Evolutionary conservation across 2,888 invertebrate genomes (phyloP), one percentile per base, ranked within the genome.

Genomic region (Chrysodeixis includens): DNA sequence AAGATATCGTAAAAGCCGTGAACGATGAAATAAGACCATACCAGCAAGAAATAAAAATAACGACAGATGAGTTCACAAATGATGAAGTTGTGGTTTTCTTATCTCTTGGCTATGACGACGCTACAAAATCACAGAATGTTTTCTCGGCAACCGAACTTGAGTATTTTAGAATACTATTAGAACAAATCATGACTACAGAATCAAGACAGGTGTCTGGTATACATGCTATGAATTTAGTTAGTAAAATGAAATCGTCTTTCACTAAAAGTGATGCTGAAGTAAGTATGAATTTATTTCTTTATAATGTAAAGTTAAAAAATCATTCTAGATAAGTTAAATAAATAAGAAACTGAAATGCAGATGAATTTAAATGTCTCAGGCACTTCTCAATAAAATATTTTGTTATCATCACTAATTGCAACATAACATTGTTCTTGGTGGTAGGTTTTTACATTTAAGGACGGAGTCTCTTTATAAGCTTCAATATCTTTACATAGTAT

Each of bases 181-280:
- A 93, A 69, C 87, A 93, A 58, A 93, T 95, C 35, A 91, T 95
- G 88, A 88, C 87, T 1, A 90, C 90, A 14, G 92, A 92, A 46
- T 87, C 88, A 0, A 86, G 94, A 57, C 91, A 93, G 75, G 84
- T 95, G 20, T 88, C 92, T 51, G 87, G 88, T 10, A 90, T 91
- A 16, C 83, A 90, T 86, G 94, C 94, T 2, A 83, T 93, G 49
- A 93, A 93, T 78, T 86, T 93, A 71, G 91, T 91, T 68, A 85
- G 88, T 76, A 87, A 82, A 69, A 88, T 92, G 87, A 92, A 91
- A 75, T 80, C 87, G 2, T 83, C 86, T 26, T 90, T 92, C 73
- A 88, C 90, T 69, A 94, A 93, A 77, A 87, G 83, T 65, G 91
- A 92, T 86, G 93, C 93, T 26, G 88, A 94, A 86, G 94, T 95